Conservation (phyloP, 2,113 vertebrate genomes). For the Choloepus hoffmanni region DNA sequence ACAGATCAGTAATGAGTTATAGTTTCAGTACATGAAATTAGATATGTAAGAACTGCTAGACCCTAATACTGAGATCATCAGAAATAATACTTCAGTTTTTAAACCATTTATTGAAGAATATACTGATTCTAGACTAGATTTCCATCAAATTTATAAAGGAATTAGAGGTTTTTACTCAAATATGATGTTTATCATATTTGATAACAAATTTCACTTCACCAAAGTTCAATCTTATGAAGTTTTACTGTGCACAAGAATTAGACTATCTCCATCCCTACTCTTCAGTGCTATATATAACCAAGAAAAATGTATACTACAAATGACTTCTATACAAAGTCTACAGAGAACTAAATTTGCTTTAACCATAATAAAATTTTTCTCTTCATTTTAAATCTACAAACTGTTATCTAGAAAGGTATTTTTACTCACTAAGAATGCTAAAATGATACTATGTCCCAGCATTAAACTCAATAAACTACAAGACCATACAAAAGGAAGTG, state of each 20-base stretch:
- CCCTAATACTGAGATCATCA: neutral
- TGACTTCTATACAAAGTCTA: neutral
- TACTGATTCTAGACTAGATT: neutral
- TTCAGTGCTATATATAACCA: neutral
- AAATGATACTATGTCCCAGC: neutral
- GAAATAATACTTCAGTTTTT: constrained; percentile 13
- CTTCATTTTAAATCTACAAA: neutral
- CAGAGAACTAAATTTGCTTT: constrained; percentile 11
- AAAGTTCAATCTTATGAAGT: neutral
- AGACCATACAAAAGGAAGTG: neutral
- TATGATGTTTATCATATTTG: neutral
- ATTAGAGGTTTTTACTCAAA: constrained; percentile 48
- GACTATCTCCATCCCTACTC: neutral
- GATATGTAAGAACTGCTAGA: neutral
- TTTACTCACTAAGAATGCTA: constrained; percentile 12
- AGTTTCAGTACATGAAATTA: neutral
- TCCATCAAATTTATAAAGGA: neutral
- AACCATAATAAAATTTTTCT: neutral
- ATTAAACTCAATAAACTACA: constrained; percentile 1
- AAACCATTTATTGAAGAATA: neutral
- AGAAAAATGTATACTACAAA: neutral
- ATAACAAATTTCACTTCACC: neutral
- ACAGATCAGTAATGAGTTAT: neutral
- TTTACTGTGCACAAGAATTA: neutral
- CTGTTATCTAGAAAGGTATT: neutral